These are phyloP conservation scores for Stichodactyla mertensii DNA, from an alignment of 64 coral and sea anemone species.

Conservation along the genomic window DNA sequence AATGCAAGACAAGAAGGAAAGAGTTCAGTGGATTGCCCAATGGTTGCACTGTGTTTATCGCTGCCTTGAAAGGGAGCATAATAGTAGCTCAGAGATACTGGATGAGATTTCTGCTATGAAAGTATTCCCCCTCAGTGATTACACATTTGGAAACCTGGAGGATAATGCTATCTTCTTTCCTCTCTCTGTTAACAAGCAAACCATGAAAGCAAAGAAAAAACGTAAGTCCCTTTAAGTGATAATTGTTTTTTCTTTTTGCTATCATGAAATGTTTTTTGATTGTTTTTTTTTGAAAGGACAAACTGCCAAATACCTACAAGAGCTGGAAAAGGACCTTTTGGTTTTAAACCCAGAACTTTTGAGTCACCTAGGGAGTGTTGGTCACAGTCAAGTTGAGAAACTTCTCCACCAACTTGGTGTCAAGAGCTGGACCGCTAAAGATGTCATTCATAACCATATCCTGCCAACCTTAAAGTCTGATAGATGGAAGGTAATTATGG, in stretches of 20 bases:
- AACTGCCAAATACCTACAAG: conserved; percentile 13
- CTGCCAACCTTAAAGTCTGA: conserved; percentile 66
- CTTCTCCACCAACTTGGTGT: conserved; percentile 68
- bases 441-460: conserved; percentile 80
- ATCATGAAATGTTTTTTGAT: neutral
- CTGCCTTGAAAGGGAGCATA: conserved; percentile 77
- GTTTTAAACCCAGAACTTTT: conserved; percentile 53
- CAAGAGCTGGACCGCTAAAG: conserved; percentile 58
- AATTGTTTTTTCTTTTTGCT: neutral
- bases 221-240: conserved; percentile 8
- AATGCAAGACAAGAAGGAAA: neutral
- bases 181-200: conserved; percentile 45
- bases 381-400: conserved; percentile 68
- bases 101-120: conserved; percentile 48
- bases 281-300: neutral
- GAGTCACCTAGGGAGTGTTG: conserved; percentile 56
- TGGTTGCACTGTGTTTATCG: conserved; percentile 83
- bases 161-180: conserved; percentile 71
- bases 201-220: conserved; percentile 45
- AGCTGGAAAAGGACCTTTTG: conserved; percentile 54
- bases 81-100: conserved; percentile 63
- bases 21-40: conserved; percentile 47
- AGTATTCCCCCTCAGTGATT: conserved; percentile 56
- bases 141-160: conserved; percentile 47
- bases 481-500: conserved; percentile 59